A percentile compares a stretch with the other conserved stretches of the same genome.
These are phyloP conservation scores for Drosophila buzzatii DNA, from an alignment of 2,888 invertebrate species.

Conservation along the genomic window DNA sequence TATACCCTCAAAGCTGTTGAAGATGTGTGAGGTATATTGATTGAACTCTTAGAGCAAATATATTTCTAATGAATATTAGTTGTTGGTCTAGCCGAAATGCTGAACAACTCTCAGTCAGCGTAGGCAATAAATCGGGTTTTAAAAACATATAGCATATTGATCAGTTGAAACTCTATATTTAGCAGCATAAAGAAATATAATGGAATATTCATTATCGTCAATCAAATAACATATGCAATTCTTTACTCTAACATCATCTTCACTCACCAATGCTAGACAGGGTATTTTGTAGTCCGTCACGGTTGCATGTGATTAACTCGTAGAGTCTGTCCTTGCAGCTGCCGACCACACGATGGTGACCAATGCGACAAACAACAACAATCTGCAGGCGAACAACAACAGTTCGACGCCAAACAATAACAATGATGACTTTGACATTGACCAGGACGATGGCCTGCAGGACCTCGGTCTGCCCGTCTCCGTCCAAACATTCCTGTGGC, in stretches of 20 bases:
- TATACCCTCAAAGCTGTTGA: not conserved
- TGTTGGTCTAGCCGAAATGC: no score
- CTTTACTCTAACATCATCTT: not conserved
- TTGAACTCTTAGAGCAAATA: no score
- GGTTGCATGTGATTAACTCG: slow-evolving; percentile 55
- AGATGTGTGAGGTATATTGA: not conserved
- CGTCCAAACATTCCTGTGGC: slow-evolving; percentile 98
- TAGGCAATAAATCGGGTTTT: no score
- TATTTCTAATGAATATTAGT: no score
- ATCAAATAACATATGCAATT: no score
- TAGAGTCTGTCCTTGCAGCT: slow-evolving; percentile 46
- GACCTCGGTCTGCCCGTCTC: slow-evolving; percentile 96
- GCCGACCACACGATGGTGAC: slow-evolving; percentile 71
- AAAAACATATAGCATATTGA: no score
- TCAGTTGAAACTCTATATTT: no score
- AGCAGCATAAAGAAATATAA: no score
- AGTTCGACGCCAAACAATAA: slow-evolving; percentile 78
- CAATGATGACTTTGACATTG: slow-evolving; percentile 83
- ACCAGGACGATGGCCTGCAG: slow-evolving; percentile 88
- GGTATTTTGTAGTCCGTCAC: slow-evolving; percentile 1
- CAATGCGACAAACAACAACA: slow-evolving; percentile 74
- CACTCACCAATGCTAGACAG: not conserved
- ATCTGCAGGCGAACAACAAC: slow-evolving; percentile 73
- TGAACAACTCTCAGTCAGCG: no score
- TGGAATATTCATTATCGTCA: no score